phyloP scores from a whole-genome alignment of 2,888 invertebrate genomes.

The Adelognathus sp. region DNA sequence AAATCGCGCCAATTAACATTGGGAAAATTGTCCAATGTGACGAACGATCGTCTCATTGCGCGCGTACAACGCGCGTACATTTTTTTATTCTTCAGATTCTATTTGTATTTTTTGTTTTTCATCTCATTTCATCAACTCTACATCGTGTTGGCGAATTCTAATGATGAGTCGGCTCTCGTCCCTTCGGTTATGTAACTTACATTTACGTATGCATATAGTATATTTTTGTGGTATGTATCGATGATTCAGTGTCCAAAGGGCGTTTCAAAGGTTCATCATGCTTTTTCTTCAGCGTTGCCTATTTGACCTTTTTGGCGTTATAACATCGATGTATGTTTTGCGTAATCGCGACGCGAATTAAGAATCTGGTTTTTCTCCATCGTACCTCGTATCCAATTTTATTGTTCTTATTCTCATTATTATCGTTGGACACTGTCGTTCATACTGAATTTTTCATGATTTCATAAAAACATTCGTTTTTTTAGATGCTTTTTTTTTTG shows the following conservation, averaged over 20 bases:
- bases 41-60: conserved; percentile 33
- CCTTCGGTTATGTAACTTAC: conserved; percentile 32
- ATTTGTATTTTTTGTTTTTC: not conserved
- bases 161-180: conserved; percentile 38
- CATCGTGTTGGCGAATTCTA: conserved; percentile 25
- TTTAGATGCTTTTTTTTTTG: not conserved
- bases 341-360: conserved; percentile 25
- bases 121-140: not conserved
- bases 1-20: conserved; percentile 40
- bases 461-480: conserved; percentile 1
- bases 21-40: conserved; percentile 38
- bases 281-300: not conserved
- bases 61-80: conserved; percentile 44
- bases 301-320: not conserved
- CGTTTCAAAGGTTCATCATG: not conserved
- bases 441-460: conserved; percentile 16
- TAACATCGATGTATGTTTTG: not conserved
- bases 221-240: conserved; percentile 10
- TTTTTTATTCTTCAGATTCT: conserved; percentile 21
- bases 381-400: no score
- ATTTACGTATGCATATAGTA: conserved; percentile 12
- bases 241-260: not conserved
- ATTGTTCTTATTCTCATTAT: no score
- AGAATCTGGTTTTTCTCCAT: no score
- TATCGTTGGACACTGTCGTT: conserved; percentile 37